These are phyloP conservation scores for Decapterus maruadsi DNA, from an alignment of 2,797 vertebrate species.

Conservation along the genomic window DNA sequence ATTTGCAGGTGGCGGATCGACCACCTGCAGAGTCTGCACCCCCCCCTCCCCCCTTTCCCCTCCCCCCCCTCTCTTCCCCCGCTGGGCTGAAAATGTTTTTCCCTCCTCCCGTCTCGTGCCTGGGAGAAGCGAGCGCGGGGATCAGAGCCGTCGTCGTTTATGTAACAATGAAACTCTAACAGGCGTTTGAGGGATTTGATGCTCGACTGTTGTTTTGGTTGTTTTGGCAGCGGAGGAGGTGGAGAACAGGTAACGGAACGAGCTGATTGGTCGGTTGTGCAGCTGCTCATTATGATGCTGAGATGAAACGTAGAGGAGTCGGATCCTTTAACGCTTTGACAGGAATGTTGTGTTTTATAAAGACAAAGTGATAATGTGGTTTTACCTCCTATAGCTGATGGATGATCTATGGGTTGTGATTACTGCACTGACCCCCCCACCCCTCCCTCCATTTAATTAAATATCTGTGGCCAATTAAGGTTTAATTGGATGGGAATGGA, in stretches of 20 bases:
- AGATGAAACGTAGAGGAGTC: too few relatives aligned
- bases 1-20: neutral
- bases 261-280: too few relatives aligned
- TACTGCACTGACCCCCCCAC: too few relatives aligned
- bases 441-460: too few relatives aligned
- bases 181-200: neutral
- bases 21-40: neutral
- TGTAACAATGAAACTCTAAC: neutral
- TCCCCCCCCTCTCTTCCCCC: too few relatives aligned
- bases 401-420: neutral
- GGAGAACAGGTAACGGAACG: too few relatives aligned
- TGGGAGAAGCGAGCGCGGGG: neutral
- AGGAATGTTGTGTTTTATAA: neutral
- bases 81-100: neutral
- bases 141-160: neutral
- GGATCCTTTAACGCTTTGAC: neutral
- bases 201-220: neutral
- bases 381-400: neutral
- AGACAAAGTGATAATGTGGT: neutral
- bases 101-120: neutral
- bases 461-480: too few relatives aligned
- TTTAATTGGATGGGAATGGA: too few relatives aligned
- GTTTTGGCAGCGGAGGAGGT: too few relatives aligned
- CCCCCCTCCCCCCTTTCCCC: too few relatives aligned
- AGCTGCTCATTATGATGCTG: too few relatives aligned